A percentile compares a stretch with the other conserved stretches of the same genome.
Conservation (phyloP, 2,888 invertebrate species). For the Anoplius nigerrimus region DNA sequence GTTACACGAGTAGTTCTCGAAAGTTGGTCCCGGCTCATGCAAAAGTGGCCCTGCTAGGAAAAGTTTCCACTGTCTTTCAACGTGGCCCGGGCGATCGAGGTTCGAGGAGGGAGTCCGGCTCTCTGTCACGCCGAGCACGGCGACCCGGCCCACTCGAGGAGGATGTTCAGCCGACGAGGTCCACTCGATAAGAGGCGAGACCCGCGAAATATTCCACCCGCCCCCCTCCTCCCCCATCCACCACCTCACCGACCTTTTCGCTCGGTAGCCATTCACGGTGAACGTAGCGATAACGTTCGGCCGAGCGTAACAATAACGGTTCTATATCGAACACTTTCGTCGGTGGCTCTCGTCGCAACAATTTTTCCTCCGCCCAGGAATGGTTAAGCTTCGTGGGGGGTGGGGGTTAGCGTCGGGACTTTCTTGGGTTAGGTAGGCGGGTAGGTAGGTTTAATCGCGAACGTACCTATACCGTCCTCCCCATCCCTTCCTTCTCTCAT, state of each 20-base stretch:
- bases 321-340: not conserved
- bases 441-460: too few relatives aligned
- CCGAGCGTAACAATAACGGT: too few relatives aligned
- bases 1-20: slow-evolving; percentile 29
- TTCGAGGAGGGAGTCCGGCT: slow-evolving; percentile 20
- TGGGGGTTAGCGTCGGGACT: too few relatives aligned
- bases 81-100: slow-evolving; percentile 29
- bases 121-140: slow-evolving; percentile 27
- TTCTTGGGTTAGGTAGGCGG: too few relatives aligned
- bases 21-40: slow-evolving; percentile 39
- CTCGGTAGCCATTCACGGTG: not conserved
- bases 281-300: not conserved
- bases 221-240: not conserved
- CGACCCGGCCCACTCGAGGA: not conserved
- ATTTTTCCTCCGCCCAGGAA: not conserved
- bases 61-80: slow-evolving; percentile 38
- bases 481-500: too few relatives aligned
- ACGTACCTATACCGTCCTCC: too few relatives aligned
- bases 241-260: too few relatives aligned
- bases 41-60: slow-evolving; percentile 28
- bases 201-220: slow-evolving; percentile 4
- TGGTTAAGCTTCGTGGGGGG: too few relatives aligned
- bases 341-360: not conserved
- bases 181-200: slow-evolving; percentile 19
- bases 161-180: slow-evolving; percentile 10